Conservation (phyloP, 2,797 vertebrate genomes). For the Tamandua tetradactyla region DNA sequence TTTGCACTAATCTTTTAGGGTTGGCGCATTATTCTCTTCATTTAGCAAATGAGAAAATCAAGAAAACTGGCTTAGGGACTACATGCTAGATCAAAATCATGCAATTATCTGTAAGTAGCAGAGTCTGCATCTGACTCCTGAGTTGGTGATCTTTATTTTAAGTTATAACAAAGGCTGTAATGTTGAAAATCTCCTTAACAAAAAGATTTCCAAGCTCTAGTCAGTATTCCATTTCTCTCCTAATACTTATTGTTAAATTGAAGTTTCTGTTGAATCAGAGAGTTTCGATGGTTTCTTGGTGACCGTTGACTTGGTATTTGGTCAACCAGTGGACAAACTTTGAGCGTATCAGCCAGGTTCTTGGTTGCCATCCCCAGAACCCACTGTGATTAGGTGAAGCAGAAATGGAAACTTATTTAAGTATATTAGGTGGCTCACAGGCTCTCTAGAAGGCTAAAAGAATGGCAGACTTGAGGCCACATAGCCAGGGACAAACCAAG, state of each 20-base stretch:
- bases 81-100: not conserved
- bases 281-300: not conserved
- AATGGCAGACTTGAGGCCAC: not conserved
- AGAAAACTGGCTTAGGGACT: not conserved
- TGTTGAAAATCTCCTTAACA: constrained; percentile 15
- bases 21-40: not conserved
- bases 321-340: not conserved
- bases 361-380: not conserved
- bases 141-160: too few relatives aligned
- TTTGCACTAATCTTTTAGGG: not conserved
- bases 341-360: not conserved
- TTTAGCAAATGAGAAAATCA: not conserved
- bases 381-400: not conserved
- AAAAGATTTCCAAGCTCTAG: not conserved
- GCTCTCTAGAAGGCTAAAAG: not conserved
- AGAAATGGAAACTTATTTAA: not conserved
- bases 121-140: not conserved
- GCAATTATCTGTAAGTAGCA: not conserved
- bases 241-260: not conserved
- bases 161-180: not conserved
- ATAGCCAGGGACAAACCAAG: not conserved
- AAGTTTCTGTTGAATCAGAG: not conserved
- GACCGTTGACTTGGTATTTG: not conserved
- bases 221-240: not conserved
- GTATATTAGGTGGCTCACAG: not conserved